A percentile compares a stretch with the other conserved stretches of the same genome.
phyloP scores from a whole-genome alignment of 2,888 invertebrate genomes.

The Cenopis cana region DNA sequence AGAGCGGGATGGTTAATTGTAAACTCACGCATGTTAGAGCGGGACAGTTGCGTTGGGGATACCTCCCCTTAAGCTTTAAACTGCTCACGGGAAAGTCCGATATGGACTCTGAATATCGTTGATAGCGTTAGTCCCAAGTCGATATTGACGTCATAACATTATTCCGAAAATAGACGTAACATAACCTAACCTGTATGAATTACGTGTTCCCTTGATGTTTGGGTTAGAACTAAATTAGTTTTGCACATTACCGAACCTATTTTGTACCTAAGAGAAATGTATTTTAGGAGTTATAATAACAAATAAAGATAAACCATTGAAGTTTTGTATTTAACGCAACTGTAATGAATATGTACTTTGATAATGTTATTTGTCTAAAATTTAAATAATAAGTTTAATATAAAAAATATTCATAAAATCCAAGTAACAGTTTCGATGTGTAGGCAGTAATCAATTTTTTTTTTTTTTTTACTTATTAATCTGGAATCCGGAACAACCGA shows the following conservation, averaged over 20 bases:
- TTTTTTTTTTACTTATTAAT: no score
- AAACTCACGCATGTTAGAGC: no score
- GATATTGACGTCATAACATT: conserved; percentile 8
- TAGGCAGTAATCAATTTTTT: no score
- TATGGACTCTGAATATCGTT: conserved; percentile 3
- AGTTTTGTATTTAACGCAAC: background rate
- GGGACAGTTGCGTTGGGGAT: no score
- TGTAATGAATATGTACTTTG: background rate
- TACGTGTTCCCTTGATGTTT: conserved; percentile 1
- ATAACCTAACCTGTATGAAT: conserved; percentile 1
- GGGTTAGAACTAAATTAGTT: background rate
- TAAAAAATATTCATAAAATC: no score
- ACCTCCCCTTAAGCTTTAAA: no score
- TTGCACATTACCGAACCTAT: background rate
- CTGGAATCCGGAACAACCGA: background rate
- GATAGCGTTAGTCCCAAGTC: conserved; percentile 16
- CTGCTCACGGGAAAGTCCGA: conserved; percentile 9
- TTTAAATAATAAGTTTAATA: background rate
- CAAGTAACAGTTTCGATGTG: no score
- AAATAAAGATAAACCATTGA: background rate
- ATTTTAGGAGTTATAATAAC: background rate
- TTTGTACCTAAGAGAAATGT: background rate
- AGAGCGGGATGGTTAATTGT: no score
- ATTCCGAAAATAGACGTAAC: conserved; percentile 15
- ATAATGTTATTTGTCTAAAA: background rate